These are phyloP conservation scores for Champsocephalus gunnari DNA, from an alignment of 2,797 vertebrate genomes.

Conservation along the genomic window DNA sequence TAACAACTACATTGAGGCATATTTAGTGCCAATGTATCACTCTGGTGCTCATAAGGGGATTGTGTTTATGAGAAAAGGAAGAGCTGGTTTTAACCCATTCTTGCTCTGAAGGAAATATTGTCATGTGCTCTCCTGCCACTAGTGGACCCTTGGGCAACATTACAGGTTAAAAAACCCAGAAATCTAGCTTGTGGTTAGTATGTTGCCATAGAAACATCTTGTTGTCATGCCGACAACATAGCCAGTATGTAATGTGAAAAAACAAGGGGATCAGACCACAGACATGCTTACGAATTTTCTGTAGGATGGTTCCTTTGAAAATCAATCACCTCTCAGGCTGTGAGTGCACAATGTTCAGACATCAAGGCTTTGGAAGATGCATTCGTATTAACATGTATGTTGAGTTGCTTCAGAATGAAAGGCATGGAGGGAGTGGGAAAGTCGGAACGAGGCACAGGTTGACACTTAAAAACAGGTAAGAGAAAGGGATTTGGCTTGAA, in stretches of 20 bases:
- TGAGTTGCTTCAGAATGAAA: constrained; percentile 53
- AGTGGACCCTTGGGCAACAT: constrained; percentile 38
- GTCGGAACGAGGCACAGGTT: constrained; percentile 43
- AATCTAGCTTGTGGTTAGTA: constrained; percentile 58
- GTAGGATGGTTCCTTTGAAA: constrained; percentile 43
- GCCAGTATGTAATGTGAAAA: constrained; percentile 49
- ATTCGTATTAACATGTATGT: constrained; percentile 46
- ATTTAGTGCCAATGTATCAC: not conserved
- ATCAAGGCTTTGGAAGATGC: constrained; percentile 22
- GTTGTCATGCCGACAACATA: constrained; percentile 78
- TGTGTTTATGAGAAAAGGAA: constrained; percentile 1
- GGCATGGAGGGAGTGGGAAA: constrained; percentile 24
- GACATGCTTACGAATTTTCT: constrained; percentile 48
- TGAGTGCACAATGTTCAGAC: constrained; percentile 30
- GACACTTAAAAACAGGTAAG: constrained; percentile 56
- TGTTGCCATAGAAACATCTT: constrained; percentile 79
- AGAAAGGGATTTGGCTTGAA: constrained; percentile 52
- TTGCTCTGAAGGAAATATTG: constrained; percentile 31
- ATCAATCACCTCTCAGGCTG: constrained; percentile 41
- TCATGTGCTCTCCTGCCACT: constrained; percentile 33
- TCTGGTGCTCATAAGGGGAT: not conserved
- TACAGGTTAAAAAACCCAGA: constrained; percentile 52
- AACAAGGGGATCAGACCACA: constrained; percentile 38
- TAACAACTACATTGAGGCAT: not conserved
- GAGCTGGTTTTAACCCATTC: constrained; percentile 29